phyloP scores from a whole-genome alignment of 2,888 invertebrate species.

The Drosophila tripunctata region DNA sequence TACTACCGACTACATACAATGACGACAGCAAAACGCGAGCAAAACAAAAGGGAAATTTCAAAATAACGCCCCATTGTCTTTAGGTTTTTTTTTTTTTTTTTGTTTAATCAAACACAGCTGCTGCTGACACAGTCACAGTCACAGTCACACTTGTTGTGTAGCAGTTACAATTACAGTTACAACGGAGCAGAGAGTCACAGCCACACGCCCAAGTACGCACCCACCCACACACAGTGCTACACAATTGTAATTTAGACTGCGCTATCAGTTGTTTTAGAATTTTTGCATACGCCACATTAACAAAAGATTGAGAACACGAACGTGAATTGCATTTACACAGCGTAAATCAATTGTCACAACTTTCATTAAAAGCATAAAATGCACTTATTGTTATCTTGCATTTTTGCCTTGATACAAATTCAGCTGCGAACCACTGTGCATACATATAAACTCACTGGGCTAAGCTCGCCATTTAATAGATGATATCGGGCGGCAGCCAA shows the following conservation, averaged over 20 bases:
- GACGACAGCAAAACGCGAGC: background rate
- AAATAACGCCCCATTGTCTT: slow-evolving; percentile 6
- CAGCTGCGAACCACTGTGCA: background rate
- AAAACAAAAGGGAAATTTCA: slow-evolving; percentile 28
- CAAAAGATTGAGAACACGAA: slow-evolving; percentile 51
- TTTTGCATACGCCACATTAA: slow-evolving; percentile 15
- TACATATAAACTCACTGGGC: background rate
- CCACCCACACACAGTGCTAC: background rate
- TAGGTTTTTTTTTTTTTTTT: background rate
- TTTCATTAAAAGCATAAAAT: slow-evolving; percentile 4
- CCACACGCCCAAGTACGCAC: slow-evolving; percentile 10
- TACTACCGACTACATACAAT: background rate
- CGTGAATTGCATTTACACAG: slow-evolving; percentile 24
- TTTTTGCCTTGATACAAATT: background rate
- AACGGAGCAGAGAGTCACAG: background rate
- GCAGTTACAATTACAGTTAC: background rate
- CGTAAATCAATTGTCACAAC: slow-evolving; percentile 8
- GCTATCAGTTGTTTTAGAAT: slow-evolving; percentile 16
- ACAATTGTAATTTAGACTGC: background rate
- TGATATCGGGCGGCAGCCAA: slow-evolving; percentile 1
- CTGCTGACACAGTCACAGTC: background rate
- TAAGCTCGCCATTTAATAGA: too few species aligned
- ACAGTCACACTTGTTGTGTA: background rate
- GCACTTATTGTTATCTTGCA: background rate
- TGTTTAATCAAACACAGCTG: slow-evolving; percentile 14